A percentile compares a stretch with the other conserved stretches of the same genome.
phyloP scores from a whole-genome alignment of 1,140 invertebrate genomes.

The Drosophila pseudoobscura region DNA sequence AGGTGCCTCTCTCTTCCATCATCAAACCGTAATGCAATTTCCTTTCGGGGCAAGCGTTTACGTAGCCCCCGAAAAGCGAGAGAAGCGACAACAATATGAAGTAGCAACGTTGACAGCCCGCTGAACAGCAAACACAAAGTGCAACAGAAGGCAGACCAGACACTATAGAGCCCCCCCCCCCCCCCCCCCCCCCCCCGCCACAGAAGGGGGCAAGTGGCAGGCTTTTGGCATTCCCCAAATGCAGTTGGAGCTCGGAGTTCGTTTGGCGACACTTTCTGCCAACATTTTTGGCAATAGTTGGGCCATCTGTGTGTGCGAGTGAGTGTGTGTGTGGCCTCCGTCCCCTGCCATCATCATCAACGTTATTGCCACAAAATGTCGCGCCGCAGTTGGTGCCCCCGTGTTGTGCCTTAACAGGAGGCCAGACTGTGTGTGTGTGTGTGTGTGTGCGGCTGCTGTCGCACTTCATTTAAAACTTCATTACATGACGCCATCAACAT shows the following conservation, averaged over 20 bases:
- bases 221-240: conserved; percentile 29
- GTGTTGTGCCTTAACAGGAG: conserved; percentile 15
- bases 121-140: conserved; percentile 42
- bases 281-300: conserved; percentile 63
- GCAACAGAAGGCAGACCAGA: conserved; percentile 23
- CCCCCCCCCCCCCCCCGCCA: conserved; percentile 3
- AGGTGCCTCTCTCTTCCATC: conserved; percentile 11
- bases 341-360: conserved; percentile 35
- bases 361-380: conserved; percentile 78
- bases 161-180: conserved; percentile 2
- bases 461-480: conserved; percentile 80
- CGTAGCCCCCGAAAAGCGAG: neutral
- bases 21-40: conserved; percentile 21
- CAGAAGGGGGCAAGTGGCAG: conserved; percentile 19
- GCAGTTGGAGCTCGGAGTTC: conserved; percentile 24
- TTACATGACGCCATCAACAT: conserved; percentile 52
- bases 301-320: conserved; percentile 39
- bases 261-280: conserved; percentile 62
- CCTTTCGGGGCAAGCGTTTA: conserved; percentile 8
- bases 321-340: neutral
- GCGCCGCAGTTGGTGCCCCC: conserved; percentile 55
- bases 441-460: conserved; percentile 34
- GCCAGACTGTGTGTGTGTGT: conserved; percentile 18
- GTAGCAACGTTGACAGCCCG: conserved; percentile 59
- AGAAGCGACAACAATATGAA: conserved; percentile 38